These are phyloP conservation scores for Pyrrhia umbra DNA, from an alignment of 2,888 invertebrate genomes.

Conservation along the genomic window DNA sequence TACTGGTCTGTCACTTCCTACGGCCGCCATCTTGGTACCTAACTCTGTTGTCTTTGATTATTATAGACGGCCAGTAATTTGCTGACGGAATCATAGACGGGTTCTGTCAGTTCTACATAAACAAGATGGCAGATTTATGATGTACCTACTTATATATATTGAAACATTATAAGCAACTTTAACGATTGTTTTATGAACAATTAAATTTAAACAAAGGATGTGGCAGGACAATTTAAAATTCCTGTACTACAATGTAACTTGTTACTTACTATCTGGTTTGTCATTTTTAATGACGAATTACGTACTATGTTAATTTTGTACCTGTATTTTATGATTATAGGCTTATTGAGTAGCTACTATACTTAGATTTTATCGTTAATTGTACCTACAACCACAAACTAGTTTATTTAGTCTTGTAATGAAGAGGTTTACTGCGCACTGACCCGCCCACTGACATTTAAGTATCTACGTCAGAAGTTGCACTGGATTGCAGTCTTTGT, in stretches of 20 bases:
- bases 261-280: slow-evolving; percentile 24
- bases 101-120: neutral
- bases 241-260: neutral
- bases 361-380: neutral
- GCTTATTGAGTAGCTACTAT: neutral
- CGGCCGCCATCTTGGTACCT: slow-evolving; percentile 29
- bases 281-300: neutral
- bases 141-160: neutral
- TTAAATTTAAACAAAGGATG: neutral
- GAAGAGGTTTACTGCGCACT: slow-evolving; percentile 12
- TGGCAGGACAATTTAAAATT: neutral
- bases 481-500: slow-evolving; percentile 3
- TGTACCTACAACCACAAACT: slow-evolving; percentile 4
- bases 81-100: neutral
- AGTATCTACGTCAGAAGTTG: neutral
- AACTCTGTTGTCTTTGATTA: slow-evolving; percentile 22
- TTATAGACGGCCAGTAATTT: slow-evolving; percentile 2
- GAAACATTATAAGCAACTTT: neutral
- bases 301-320: no score
- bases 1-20: slow-evolving; percentile 20
- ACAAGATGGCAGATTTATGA: neutral
- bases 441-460: neutral
- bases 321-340: slow-evolving; percentile 9
- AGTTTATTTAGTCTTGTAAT: slow-evolving; percentile 5
- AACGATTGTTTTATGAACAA: neutral